A percentile compares a stretch with the other conserved stretches of the same genome.
Evolutionary conservation across 2,888 invertebrate genomes (phyloP).

Genomic region (Dasysyrphus tricinctus): DNA sequence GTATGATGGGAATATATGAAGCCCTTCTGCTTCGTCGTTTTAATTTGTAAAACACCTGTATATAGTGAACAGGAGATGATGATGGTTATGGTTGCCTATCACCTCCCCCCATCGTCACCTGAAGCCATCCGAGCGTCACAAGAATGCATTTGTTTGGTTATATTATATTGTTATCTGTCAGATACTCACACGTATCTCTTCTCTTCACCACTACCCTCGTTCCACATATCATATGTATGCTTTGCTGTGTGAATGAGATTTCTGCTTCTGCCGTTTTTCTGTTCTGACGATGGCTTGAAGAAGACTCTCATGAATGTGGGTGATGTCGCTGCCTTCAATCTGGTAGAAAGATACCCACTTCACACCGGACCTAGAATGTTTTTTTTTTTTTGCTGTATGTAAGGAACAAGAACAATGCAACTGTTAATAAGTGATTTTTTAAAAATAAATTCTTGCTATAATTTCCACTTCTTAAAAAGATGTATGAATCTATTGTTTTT

Average conservation of each 20-base stretch:
- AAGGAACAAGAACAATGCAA: slow-evolving; percentile 43
- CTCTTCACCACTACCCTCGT: slow-evolving; percentile 8
- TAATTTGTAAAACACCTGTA: slow-evolving; percentile 71
- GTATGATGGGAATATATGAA: slow-evolving; percentile 53
- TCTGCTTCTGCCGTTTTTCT: slow-evolving; percentile 25
- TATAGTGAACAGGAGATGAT: not conserved
- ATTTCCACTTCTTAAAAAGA: not conserved
- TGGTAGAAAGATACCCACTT: slow-evolving; percentile 47
- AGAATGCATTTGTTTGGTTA: slow-evolving; percentile 57
- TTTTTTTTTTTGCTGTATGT: slow-evolving; percentile 29
- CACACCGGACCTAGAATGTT: slow-evolving; percentile 40
- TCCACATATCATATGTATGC: slow-evolving; percentile 4
- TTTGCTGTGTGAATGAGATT: slow-evolving; percentile 46
- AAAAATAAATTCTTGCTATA: slow-evolving; percentile 1
- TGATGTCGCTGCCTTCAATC: slow-evolving; percentile 1
- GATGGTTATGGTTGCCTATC: slow-evolving; percentile 6
- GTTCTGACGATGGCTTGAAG: slow-evolving; percentile 4
- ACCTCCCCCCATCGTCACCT: not conserved
- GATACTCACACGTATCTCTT: slow-evolving; percentile 46
- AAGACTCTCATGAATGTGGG: slow-evolving; percentile 21
- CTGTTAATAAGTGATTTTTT: slow-evolving; percentile 56
- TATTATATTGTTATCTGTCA: slow-evolving; percentile 50
- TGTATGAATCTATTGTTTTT: slow-evolving; percentile 39
- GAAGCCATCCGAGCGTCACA: slow-evolving; percentile 58
- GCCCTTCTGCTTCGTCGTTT: slow-evolving; percentile 39